Evolutionary conservation across 2,113 vertebrate species (phyloP).

Genomic region (Triplophysa tibetana): DNA sequence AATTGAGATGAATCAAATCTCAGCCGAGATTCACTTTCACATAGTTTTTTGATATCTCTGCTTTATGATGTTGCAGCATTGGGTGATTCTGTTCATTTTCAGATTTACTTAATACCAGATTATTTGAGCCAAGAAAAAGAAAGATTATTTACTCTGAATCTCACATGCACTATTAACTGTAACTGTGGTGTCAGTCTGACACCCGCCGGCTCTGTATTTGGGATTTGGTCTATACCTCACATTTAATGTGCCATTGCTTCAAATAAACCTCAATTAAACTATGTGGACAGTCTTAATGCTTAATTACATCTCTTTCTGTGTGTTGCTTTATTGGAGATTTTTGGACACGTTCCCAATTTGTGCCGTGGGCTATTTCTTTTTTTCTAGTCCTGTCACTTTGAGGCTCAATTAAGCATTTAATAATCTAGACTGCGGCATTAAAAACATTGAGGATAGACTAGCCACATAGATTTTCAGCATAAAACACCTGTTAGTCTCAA

Average conservation of each 20-base stretch:
- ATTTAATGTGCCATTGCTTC: not conserved
- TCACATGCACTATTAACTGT: not conserved
- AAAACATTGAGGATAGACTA: not conserved
- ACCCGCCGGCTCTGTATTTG: constrained; percentile 6
- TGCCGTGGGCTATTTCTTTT: constrained; percentile 6
- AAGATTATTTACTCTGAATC: not conserved
- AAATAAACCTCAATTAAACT: constrained; percentile 7
- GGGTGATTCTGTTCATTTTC: not conserved
- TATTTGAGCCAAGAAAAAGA: not conserved
- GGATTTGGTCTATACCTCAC: not conserved
- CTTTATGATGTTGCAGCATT: constrained; percentile 13
- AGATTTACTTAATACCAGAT: not conserved
- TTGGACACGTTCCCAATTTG: not conserved
- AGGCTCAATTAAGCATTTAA: not conserved
- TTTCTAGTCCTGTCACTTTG: constrained; percentile 5
- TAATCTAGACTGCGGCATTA: not conserved
- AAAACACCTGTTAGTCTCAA: no score
- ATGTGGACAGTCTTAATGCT: constrained; percentile 15
- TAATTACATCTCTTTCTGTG: constrained; percentile 24
- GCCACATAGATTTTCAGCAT: no score
- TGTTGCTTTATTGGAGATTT: constrained; percentile 8
- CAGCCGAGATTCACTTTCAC: not conserved
- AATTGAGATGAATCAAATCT: constrained; percentile 28
- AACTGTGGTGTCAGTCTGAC: not conserved
- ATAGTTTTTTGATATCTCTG: constrained; percentile 18